Evolutionary conservation across 2,113 vertebrate species (phyloP).

Genomic region (Microtus montanus): DNA sequence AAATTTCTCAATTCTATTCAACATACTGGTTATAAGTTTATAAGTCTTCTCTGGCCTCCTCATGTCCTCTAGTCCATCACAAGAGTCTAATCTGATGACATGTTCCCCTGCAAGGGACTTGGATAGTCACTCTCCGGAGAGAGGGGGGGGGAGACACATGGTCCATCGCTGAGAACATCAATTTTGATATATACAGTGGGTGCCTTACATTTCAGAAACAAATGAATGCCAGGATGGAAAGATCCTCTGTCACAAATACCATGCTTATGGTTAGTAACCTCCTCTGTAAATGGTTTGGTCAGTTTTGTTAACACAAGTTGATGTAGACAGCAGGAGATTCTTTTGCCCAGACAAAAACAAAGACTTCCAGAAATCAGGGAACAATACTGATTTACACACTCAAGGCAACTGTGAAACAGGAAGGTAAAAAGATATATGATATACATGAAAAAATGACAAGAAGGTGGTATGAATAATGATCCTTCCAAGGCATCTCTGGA

Average conservation of each 20-base stretch:
- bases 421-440: not conserved
- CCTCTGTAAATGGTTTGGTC: not conserved
- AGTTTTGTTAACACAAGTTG: not conserved
- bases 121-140: too few species aligned
- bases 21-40: not conserved
- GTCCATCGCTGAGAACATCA: not conserved
- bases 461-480: not conserved
- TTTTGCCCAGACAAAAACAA: not conserved
- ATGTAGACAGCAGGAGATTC: not conserved
- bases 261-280: not conserved
- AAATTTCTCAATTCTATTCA: not conserved
- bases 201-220: not conserved
- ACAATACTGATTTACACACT: not conserved
- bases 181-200: not conserved
- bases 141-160: too few species aligned
- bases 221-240: not conserved
- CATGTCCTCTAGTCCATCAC: not conserved
- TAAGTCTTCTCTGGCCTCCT: not conserved
- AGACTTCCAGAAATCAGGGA: too few species aligned
- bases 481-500: not conserved
- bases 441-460: not conserved
- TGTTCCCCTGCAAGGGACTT: too few species aligned
- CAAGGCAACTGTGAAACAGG: not conserved
- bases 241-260: not conserved
- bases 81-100: not conserved